A percentile compares a stretch with the other conserved stretches of the same genome.
Evolutionary conservation across 2,797 vertebrate species (phyloP).

Genomic region (Rachycentron canadum): DNA sequence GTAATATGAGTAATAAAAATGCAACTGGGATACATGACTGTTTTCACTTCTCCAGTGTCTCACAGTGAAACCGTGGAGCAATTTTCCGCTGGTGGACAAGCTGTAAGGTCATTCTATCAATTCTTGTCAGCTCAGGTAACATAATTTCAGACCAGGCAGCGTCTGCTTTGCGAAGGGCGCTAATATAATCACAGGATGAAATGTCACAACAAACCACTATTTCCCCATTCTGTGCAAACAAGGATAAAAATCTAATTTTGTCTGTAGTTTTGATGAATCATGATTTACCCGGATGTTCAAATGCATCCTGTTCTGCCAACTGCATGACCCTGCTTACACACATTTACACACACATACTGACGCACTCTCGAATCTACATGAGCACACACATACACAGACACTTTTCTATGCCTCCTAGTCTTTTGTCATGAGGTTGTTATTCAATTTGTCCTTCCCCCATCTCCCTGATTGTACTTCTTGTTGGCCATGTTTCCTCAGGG

Average conservation of each 20-base stretch:
- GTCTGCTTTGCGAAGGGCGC: slow-evolving; percentile 60
- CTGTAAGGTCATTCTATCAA: slow-evolving; percentile 79
- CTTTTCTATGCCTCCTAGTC: slow-evolving; percentile 41
- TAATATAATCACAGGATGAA: slow-evolving; percentile 77
- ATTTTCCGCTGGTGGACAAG: slow-evolving; percentile 58
- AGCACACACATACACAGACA: slow-evolving; percentile 7
- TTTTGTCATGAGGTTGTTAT: slow-evolving; percentile 73
- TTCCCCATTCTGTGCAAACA: slow-evolving; percentile 14
- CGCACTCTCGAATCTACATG: slow-evolving; percentile 2
- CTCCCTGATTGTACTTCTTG: slow-evolving; percentile 65
- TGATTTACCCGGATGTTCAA: slow-evolving; percentile 11
- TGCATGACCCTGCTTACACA: slow-evolving; percentile 11
- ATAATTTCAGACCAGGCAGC: slow-evolving; percentile 61
- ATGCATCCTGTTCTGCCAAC: not conserved
- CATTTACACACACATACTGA: slow-evolving; percentile 1
- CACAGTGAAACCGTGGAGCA: slow-evolving; percentile 38
- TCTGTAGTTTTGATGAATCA: slow-evolving; percentile 52
- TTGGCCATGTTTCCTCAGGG: slow-evolving; percentile 77
- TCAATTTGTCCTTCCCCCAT: slow-evolving; percentile 68
- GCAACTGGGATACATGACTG: slow-evolving; percentile 19
- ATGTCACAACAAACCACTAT: slow-evolving; percentile 70
- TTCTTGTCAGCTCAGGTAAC: slow-evolving; percentile 78
- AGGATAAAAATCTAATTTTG: slow-evolving; percentile 13
- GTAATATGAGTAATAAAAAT: slow-evolving; percentile 45
- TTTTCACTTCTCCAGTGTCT: slow-evolving; percentile 44